Conservation (phyloP, 2,113 vertebrate species). For the Mastomys coucha region DNA sequence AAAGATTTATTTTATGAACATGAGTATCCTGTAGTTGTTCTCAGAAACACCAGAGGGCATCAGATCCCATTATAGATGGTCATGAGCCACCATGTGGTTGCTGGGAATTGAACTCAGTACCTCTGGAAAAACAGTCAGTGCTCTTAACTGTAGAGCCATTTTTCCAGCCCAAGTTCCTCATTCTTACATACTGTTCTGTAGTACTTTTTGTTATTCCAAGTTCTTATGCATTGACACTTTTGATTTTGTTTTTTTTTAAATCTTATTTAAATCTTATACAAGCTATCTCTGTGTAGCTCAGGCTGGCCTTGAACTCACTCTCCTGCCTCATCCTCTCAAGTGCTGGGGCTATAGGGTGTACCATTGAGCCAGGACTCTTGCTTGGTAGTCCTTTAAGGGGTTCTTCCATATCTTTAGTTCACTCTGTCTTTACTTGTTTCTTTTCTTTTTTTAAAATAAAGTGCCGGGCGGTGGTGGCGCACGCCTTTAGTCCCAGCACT, state of each 20-base stretch:
- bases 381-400: not conserved
- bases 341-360: too few species aligned
- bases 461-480: too few species aligned
- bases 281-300: not conserved
- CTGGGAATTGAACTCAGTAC: too few species aligned
- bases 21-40: too few species aligned
- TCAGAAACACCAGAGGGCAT: too few species aligned
- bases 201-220: not conserved
- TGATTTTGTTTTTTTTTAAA: not conserved
- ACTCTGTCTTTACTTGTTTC: not conserved
- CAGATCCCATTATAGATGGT: too few species aligned
- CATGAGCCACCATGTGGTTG: too few species aligned
- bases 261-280: not conserved
- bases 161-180: not conserved
- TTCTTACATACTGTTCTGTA: not conserved
- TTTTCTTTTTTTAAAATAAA: too few species aligned
- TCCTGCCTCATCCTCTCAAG: not conserved
- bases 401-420: not conserved
- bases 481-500: too few species aligned
- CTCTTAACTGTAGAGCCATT: too few species aligned
- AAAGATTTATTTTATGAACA: too few species aligned
- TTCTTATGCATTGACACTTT: slow-evolving; percentile 7
- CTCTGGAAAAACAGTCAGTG: too few species aligned
- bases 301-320: not conserved
- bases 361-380: not conserved